Evolutionary conservation across 2,888 invertebrate genomes (phyloP).

Genomic region (Eilema griseolum): DNA sequence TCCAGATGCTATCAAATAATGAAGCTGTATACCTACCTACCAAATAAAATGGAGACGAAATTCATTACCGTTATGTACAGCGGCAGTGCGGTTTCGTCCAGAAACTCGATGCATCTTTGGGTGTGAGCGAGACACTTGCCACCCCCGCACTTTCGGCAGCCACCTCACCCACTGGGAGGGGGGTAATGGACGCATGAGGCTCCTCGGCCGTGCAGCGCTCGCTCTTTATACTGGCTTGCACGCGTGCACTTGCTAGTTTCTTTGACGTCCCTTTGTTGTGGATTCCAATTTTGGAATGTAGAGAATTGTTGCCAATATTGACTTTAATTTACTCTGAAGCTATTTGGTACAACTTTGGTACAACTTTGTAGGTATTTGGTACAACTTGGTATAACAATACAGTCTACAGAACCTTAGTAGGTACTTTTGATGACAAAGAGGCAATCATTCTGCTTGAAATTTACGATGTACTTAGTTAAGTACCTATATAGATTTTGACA

Average conservation of each 20-base stretch:
- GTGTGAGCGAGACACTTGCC: constrained; percentile 77
- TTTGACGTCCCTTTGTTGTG: constrained; percentile 83
- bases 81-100: constrained; percentile 83
- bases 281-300: constrained; percentile 81
- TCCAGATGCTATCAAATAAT: constrained; percentile 32
- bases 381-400: not conserved
- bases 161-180: constrained; percentile 61
- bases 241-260: constrained; percentile 85
- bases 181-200: constrained; percentile 86
- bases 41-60: constrained; percentile 71
- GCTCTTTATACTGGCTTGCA: constrained; percentile 82
- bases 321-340: constrained; percentile 52
- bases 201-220: constrained; percentile 77
- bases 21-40: constrained; percentile 22
- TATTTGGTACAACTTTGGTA: too few species aligned
- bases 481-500: too few species aligned
- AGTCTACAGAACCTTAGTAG: not conserved
- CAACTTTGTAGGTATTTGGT: too few species aligned
- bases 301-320: constrained; percentile 57
- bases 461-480: too few species aligned
- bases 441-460: too few species aligned
- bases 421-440: not conserved
- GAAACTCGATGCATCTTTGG: constrained; percentile 83
- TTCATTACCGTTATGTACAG: constrained; percentile 80
- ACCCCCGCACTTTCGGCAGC: constrained; percentile 74